Base-by-base conservation (phyloP, 2,797 vertebrate genomes). In the Helostoma temminkii region DNA sequence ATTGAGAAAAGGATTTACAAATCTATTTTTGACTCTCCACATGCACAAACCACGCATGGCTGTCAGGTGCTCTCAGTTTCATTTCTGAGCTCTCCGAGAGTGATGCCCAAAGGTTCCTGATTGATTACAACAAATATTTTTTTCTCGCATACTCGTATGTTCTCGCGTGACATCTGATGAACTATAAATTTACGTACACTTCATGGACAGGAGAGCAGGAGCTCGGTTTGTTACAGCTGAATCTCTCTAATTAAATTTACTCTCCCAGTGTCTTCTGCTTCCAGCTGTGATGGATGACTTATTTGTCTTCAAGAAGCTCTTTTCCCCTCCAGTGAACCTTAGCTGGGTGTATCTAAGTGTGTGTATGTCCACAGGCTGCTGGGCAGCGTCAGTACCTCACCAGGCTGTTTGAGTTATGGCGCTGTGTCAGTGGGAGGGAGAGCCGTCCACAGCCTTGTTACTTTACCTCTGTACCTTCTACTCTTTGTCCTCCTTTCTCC, bases 191-290 rank as follows among this genome's bases (percentile, higher is more conserved):
- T 54, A 82, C 57, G 64, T 28, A 45, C 52, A 43, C 70, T 66
- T 78, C 52, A 45, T 58, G 63, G 82, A 77, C 45, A 71, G 64
- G 28, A 78, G 71, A 82, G 71, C 82, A 56, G 77, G 54, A 67
- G 26, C 67, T 70, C 54, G 18, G 37, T 88, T 79, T 83, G 83
- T 87, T 82, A 88, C 30, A 61, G 68, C 81, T 72, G 82, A 69
- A 82, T 90, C 82, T 49, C 62, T 74, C 69, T 90, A 91, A 92
- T 91, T 88, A 85, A 89, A 92, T 92, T 89, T 84, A 87, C 83
- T 82, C 82, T 76, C 79, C 74, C 30, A 5, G 74, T 85, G 78
- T 85, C 74, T 71, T 82, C 66, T 55, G 70, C 83, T 88, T 76
- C 79, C 75, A 69, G 72, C 80, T 87, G 74, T 88, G 89, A 91